Evolutionary conservation across 2,888 invertebrate genomes (phyloP).

Genomic region (Parapristionchus giblindavisi): DNA sequence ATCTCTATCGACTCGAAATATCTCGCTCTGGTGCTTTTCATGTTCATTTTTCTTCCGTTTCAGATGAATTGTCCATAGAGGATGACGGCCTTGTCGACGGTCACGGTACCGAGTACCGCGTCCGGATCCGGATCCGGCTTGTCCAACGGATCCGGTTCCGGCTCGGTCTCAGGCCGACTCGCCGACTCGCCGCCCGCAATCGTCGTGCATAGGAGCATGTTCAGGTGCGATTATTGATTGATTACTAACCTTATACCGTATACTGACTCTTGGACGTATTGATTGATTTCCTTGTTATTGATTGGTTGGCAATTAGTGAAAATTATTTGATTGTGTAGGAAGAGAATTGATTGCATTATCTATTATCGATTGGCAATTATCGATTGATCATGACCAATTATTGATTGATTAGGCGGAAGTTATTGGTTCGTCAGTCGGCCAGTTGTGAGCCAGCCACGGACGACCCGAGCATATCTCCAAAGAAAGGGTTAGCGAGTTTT

Average conservation of each 20-base stretch:
- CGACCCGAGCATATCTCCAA: slow-evolving; percentile 15
- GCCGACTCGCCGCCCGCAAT: neutral
- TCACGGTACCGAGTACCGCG: neutral
- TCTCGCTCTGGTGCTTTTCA: neutral
- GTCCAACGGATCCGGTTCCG: neutral
- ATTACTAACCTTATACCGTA: no score
- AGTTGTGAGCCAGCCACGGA: slow-evolving; percentile 18
- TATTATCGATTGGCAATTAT: neutral
- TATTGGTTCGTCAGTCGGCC: slow-evolving; percentile 25
- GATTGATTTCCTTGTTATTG: no score
- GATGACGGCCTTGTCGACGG: neutral
- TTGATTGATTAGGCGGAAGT: neutral
- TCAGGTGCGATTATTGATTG: slow-evolving; percentile 16
- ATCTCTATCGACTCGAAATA: neutral
- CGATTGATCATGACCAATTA: neutral
- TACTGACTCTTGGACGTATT: no score
- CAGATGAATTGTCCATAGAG: no score
- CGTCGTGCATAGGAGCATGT: slow-evolving; percentile 15
- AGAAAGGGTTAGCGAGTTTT: neutral
- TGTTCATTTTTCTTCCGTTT: no score
- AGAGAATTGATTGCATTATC: neutral
- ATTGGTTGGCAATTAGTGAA: no score
- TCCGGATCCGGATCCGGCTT: neutral
- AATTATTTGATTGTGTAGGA: neutral
- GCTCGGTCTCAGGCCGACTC: neutral